Evolutionary conservation across 2,888 invertebrate genomes (phyloP).

Genomic region (Cloeon dipterum): DNA sequence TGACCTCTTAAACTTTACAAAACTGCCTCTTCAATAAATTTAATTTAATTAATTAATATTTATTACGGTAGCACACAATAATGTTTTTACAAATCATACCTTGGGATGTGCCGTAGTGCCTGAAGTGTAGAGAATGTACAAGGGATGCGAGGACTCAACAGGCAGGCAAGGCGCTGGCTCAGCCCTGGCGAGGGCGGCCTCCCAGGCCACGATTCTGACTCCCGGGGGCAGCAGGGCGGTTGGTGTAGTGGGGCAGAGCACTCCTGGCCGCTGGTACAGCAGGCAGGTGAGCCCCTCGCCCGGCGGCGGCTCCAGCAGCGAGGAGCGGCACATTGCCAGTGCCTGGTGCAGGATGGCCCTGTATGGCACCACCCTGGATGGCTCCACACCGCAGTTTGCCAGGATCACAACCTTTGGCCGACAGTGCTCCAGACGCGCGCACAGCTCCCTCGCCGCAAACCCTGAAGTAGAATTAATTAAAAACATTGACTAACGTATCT

Average conservation of each 20-base stretch:
- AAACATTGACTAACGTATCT: not conserved
- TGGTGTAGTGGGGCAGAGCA: constrained; percentile 16
- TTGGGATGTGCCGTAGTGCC: constrained; percentile 42
- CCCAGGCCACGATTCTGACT: constrained; percentile 51
- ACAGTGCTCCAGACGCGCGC: constrained; percentile 66
- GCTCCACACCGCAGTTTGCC: constrained; percentile 80
- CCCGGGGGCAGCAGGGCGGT: constrained; percentile 19
- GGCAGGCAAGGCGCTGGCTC: constrained; percentile 59
- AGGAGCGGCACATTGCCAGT: constrained; percentile 26
- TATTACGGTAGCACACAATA: too few relatives aligned
- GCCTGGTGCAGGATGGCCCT: constrained; percentile 58
- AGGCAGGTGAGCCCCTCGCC: constrained; percentile 59
- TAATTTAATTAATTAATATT: too few relatives aligned
- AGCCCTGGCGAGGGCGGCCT: constrained; percentile 37
- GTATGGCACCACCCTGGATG: constrained; percentile 53
- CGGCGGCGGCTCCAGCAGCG: constrained; percentile 16
- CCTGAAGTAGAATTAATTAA: constrained; percentile 25
- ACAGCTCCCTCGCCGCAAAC: constrained; percentile 72
- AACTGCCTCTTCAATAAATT: too few relatives aligned
- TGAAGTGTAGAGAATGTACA: constrained; percentile 84
- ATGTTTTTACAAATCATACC: not conserved
- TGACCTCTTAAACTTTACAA: not conserved
- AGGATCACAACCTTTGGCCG: constrained; percentile 74
- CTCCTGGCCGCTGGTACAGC: constrained; percentile 55
- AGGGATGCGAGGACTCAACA: constrained; percentile 68